These are phyloP conservation scores for Drosophila anomelani DNA, from an alignment of 2,888 invertebrate species.

Conservation along the genomic window DNA sequence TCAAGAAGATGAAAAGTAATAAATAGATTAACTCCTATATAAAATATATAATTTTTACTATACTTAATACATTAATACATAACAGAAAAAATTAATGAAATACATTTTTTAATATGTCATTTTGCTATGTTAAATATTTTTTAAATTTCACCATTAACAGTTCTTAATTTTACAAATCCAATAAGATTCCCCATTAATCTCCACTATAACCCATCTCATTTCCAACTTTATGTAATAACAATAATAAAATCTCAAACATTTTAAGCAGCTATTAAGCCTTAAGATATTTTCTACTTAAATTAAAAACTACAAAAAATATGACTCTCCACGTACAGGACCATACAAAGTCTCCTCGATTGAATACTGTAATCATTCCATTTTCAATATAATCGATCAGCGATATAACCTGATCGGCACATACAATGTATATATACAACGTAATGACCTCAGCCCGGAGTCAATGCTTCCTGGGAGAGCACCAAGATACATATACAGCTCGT, in stretches of 20 bases:
- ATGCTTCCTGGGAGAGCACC: conserved; percentile 33
- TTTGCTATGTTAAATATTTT: not conserved
- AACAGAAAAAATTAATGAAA: too few species aligned
- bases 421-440: conserved; percentile 14
- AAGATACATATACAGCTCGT: conserved; percentile 6
- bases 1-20: not conserved
- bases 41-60: not conserved
- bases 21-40: not conserved
- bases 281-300: not conserved
- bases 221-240: not conserved
- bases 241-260: too few species aligned
- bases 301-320: not conserved
- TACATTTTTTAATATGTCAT: not conserved
- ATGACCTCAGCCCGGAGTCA: conserved; percentile 36
- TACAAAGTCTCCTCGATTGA: not conserved
- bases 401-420: conserved; percentile 19
- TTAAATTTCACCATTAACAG: not conserved
- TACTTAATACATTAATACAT: too few species aligned
- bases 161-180: not conserved
- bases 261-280: not conserved
- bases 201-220: not conserved
- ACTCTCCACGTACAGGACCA: not conserved
- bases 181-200: not conserved
- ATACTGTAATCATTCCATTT: conserved; percentile 8
- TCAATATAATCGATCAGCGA: conserved; percentile 19